Evolutionary conservation across 2,113 vertebrate genomes (phyloP).

Genomic region (Dipodomys merriami): DNA sequence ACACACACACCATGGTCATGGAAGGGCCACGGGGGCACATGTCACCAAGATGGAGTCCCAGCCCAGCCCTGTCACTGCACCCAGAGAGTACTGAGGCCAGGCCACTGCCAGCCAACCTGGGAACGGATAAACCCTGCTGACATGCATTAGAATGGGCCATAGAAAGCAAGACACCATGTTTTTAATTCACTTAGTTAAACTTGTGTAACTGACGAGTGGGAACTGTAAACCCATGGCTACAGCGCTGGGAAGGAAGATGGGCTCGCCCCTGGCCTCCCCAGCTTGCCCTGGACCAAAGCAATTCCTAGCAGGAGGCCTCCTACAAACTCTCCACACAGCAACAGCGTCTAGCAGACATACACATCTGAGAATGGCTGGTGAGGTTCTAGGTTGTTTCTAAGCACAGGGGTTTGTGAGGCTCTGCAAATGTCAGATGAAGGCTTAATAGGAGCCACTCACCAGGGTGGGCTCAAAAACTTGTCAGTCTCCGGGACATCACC

Average conservation of each 20-base stretch:
- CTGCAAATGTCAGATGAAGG: not conserved
- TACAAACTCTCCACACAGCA: not conserved
- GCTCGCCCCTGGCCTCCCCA: not conserved
- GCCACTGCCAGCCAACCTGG: no score
- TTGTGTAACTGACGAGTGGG: no score
- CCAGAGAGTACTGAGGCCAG: not conserved
- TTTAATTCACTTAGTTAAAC: no score
- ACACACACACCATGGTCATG: no score
- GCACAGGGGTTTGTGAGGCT: not conserved
- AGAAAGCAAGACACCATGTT: no score
- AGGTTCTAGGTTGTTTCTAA: not conserved
- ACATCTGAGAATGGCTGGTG: no score
- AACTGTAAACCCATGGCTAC: no score
- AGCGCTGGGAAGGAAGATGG: not conserved
- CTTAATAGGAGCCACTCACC: not conserved
- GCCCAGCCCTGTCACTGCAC: not conserved
- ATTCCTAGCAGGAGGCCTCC: no score
- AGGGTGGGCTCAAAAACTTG: not conserved
- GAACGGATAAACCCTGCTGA: no score
- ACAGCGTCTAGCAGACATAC: fast-evolving
- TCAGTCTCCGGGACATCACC: not conserved
- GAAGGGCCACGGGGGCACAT: fast-evolving
- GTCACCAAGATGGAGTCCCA: not conserved
- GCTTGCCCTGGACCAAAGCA: no score
- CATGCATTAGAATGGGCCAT: no score